Conservation (phyloP, 2,113 vertebrate species). For the Chionomys nivalis region DNA sequence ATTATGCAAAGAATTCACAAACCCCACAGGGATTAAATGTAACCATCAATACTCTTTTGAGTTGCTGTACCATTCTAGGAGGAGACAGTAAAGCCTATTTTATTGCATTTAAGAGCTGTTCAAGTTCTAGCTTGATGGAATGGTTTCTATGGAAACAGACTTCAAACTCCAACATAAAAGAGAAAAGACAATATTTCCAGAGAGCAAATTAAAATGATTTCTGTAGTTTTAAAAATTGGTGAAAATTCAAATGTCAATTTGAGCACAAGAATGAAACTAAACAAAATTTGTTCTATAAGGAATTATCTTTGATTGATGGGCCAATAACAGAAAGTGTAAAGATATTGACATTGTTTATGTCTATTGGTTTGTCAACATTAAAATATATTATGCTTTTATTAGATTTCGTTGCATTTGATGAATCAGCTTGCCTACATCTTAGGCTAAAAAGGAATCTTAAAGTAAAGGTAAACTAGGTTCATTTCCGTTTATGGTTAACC, state of each 20-base stretch:
- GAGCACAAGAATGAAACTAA: not conserved
- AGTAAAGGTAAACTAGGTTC: not conserved
- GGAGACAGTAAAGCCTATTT: conserved; percentile 4
- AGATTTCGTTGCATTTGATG: not conserved
- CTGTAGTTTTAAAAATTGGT: not conserved
- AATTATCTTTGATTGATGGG: not conserved
- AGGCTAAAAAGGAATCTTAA: not conserved
- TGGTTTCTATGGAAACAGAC: conserved; percentile 66
- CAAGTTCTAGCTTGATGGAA: not conserved
- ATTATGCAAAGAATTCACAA: not conserved
- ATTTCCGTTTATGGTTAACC: not conserved
- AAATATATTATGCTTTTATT: not conserved
- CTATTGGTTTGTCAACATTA: not conserved
- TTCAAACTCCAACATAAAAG: conserved; percentile 50
- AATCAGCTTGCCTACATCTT: not conserved
- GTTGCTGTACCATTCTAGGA: not conserved
- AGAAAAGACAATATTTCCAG: conserved; percentile 61
- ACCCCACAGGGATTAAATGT: not conserved
- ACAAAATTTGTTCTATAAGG: not conserved
- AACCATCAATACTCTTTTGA: not conserved
- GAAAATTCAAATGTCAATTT: conserved; percentile 56
- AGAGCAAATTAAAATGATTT: conserved; percentile 62
- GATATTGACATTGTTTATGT: not conserved
- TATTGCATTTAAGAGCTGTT: not conserved
- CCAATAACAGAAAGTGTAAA: not conserved